Base-by-base conservation (phyloP, 2,113 vertebrate genomes). In the Natator depressus region DNA sequence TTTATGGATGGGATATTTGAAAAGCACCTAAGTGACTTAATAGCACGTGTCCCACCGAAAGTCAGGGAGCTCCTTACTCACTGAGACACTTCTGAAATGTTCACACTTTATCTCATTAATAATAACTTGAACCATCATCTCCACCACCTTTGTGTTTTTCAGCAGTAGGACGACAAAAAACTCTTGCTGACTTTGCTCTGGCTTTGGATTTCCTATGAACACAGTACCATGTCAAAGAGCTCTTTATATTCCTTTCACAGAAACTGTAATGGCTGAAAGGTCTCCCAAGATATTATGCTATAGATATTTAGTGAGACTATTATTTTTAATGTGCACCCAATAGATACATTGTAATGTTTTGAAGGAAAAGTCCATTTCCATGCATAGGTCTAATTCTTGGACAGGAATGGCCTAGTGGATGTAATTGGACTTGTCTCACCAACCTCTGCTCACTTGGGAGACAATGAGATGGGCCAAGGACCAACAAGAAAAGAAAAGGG, bases 401-500 rank as follows among this genome's bases (percentile, higher is more conserved):
- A 76, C 72, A 76, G 10, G 72, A 46, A 76, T 14, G 24, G 38
- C 22, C n/a, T 76, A 76, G 72, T 46, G 11, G 42, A 76, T 76
- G 10, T 46, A 46, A 42, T 6, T 46, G 24, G 24, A 76, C 5
- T 22, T 25, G 24, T 76, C 38, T 76, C 25, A 25, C 25, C 42
- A 78, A 47, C 24, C 42, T 46, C 20, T 76, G 72, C 38, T 76
- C 13, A 24, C 6, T 24, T 78, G 12, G 10, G 75, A 47, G 42
- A 10, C 42, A 14, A 47, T 13, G 12, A 78, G 22, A 78, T 42
- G 75, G 75, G 11, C 42, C 12, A 46, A 42, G 3, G 6, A 42
- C 24, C 5, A 46, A 76, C 4, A 3, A 3, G 1, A 3, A 1
- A 1, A 1, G 1, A 54, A 3, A 47, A 4, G 3, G 88, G 89